Conservation (phyloP, 2,113 vertebrate species). For the Erinaceus europaeus region DNA sequence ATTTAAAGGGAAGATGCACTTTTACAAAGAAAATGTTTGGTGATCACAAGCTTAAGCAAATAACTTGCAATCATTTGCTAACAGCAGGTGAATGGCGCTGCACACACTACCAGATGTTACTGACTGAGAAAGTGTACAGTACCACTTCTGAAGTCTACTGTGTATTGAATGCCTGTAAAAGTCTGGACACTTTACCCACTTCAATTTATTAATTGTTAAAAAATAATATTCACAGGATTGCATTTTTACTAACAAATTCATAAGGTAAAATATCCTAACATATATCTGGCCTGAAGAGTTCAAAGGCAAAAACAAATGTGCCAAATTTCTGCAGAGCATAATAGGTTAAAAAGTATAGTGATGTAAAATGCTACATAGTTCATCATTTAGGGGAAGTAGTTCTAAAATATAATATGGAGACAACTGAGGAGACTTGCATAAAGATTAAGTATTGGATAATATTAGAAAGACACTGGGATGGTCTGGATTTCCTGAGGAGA, state of each 20-base stretch:
- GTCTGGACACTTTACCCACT: background rate
- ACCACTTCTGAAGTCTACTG: background rate
- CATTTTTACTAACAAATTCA: background rate
- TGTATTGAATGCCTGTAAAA: background rate
- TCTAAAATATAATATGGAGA: background rate
- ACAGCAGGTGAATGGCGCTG: background rate
- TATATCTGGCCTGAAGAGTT: background rate
- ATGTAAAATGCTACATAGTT: background rate
- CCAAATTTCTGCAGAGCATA: background rate
- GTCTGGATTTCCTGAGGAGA: background rate
- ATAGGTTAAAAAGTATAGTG: background rate
- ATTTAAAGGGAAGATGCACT: background rate
- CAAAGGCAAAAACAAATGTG: background rate
- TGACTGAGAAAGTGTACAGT: rapidly evolving
- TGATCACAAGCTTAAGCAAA: background rate
- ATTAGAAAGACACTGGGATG: background rate
- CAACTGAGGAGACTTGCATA: background rate
- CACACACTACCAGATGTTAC: too few species aligned
- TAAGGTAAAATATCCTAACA: background rate
- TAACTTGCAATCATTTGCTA: background rate
- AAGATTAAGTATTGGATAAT: background rate
- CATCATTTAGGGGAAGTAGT: background rate
- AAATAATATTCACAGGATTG: too few species aligned
- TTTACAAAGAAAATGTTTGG: background rate
- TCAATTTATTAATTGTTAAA: too few species aligned